phyloP scores from a whole-genome alignment of 2,113 vertebrate species.

The Mohoua ochrocephala region DNA sequence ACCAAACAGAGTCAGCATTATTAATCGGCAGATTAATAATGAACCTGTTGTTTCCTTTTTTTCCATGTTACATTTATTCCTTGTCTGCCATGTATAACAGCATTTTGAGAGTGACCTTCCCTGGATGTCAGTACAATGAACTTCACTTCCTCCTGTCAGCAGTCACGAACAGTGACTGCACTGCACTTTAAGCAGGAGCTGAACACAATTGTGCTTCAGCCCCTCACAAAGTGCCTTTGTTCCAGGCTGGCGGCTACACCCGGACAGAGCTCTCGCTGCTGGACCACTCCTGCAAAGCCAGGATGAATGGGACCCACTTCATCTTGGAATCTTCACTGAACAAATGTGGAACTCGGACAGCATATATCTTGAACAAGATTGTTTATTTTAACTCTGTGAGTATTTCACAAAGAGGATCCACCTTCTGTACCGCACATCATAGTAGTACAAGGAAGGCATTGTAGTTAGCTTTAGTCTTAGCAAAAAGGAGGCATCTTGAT shows the following conservation, averaged over 20 bases:
- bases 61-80: slow-evolving; percentile 1
- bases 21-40: slow-evolving; percentile 29
- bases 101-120: slow-evolving; percentile 60
- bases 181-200: not conserved
- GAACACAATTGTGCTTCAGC: not conserved
- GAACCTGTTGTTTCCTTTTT: slow-evolving; percentile 33
- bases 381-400: slow-evolving; percentile 90
- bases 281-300: slow-evolving; percentile 88
- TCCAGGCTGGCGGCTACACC: slow-evolving; percentile 78
- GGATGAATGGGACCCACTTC: slow-evolving; percentile 88
- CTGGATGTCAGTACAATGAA: slow-evolving; percentile 5
- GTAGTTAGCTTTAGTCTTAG: not conserved
- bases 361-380: slow-evolving; percentile 53
- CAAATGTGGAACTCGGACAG: slow-evolving; percentile 79
- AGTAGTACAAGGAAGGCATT: not conserved
- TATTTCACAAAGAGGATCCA: slow-evolving; percentile 3
- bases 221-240: slow-evolving; percentile 42
- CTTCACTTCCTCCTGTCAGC: not conserved
- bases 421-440: not conserved
- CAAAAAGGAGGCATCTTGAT: not conserved
- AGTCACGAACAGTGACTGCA: not conserved
- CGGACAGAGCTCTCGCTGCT: slow-evolving; percentile 84
- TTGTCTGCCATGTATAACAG: not conserved
- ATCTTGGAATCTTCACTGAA: slow-evolving; percentile 82
- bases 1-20: slow-evolving; percentile 8